Evolutionary conservation across 2,888 invertebrate species (phyloP).

Genomic region (Amphiduros pacificus): DNA sequence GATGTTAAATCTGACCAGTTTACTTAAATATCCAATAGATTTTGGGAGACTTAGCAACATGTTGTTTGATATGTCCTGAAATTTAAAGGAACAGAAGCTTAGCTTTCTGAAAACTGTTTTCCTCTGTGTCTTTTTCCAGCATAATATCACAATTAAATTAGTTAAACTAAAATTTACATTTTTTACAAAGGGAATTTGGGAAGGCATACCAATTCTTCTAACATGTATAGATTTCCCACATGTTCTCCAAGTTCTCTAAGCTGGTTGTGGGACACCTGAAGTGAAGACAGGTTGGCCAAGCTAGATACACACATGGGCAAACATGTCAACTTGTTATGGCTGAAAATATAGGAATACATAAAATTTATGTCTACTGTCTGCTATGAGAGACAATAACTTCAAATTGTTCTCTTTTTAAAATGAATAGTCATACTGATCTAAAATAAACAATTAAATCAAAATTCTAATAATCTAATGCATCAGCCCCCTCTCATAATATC

Average conservation of each 20-base stretch:
- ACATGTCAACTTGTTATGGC: constrained; percentile 65
- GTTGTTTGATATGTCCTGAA: constrained; percentile 69
- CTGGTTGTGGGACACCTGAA: constrained; percentile 77
- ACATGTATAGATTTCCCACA: constrained; percentile 78
- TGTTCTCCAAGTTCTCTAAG: constrained; percentile 71
- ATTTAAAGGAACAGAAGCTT: constrained; percentile 16
- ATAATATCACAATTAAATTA: no score
- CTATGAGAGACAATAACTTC: no score
- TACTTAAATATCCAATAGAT: constrained; percentile 73
- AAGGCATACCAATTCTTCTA: constrained; percentile 74
- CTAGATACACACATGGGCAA: constrained; percentile 74
- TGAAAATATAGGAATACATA: constrained; percentile 29
- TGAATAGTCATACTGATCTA: neutral
- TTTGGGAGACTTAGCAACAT: constrained; percentile 71
- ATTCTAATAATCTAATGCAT: neutral
- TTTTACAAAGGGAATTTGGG: no score
- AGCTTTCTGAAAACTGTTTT: no score
- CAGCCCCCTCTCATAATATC: neutral
- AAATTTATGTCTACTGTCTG: neutral
- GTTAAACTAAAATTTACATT: no score
- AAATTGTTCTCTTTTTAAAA: no score
- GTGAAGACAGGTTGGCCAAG: constrained; percentile 70
- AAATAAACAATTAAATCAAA: neutral
- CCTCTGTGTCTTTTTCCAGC: no score
- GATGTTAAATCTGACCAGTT: constrained; percentile 57